Base-by-base conservation (phyloP, 2,113 vertebrate genomes). In the Sinocyclocheilus maitianheensis region DNA sequence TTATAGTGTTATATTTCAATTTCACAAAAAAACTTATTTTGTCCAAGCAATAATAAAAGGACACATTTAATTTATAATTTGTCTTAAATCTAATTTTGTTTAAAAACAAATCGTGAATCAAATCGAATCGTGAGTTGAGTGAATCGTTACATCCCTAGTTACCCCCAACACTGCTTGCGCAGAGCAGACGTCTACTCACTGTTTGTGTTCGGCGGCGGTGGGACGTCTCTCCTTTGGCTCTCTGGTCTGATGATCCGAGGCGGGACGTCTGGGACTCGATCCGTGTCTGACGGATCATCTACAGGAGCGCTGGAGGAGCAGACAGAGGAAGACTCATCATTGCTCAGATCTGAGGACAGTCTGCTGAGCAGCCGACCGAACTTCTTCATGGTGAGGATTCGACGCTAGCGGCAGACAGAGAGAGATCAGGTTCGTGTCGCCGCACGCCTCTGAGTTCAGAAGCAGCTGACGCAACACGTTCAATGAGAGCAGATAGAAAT, bases 291-390 rank as follows among this genome's bases (percentile, higher is more conserved):
- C 20, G 84, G 14, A 7, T 89, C 85, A 89, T 86, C 82, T 24
- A 8, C 69, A 62, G 82, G 48, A 84, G 85, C 69, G n/a, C 77
- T 86, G 20, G 69, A 86, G 82, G 43, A 77, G 58, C 20, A 62
- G 69, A 81, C 5, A 81, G 26, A 77, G 5, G n/a, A 22, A 37
- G 72, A 81, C 0, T 60, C 20, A 78, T 40, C 30, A 40, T 60
- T 34, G 22, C 51, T 16, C 48, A 51, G 72, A 5, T 6, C 74
- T 18, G 12, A 16, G n/a, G 46, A 51, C 26, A 34, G 2, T 16
- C 51, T 55, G 51, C 26, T 9, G 65, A 69, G 1, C 14, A 20
- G 67, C 67, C 67, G 8, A 37, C 20, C 0, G 10, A 79, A 8
- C 53, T 6, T 79, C 77, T 79, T 79, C 77, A 79, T 53, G 8